Conservation (phyloP, 92 coral and sea anemone species). For the Metridium senile region DNA sequence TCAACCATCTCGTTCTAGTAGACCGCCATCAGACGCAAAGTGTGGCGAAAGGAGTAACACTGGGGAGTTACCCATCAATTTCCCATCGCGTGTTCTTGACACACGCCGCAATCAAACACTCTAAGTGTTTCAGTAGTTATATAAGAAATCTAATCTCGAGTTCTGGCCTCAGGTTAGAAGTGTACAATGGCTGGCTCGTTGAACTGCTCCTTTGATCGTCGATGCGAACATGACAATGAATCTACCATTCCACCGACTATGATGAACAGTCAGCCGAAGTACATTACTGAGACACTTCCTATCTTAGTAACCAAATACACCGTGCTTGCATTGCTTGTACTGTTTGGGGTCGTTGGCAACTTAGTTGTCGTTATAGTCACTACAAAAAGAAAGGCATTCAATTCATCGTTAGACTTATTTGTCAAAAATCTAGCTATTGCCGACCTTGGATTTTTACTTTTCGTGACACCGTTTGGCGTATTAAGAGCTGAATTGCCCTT, state of each 20-base stretch:
- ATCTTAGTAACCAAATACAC: constrained; percentile 22
- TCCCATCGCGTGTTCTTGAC: background rate
- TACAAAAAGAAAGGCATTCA: constrained; percentile 53
- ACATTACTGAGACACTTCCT: background rate
- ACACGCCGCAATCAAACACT: background rate
- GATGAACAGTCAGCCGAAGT: background rate
- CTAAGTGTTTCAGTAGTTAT: background rate
- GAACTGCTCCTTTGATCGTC: background rate
- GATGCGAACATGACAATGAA: background rate
- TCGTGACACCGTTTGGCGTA: constrained; percentile 37
- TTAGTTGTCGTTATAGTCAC: constrained; percentile 40
- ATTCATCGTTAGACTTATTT: constrained; percentile 49
- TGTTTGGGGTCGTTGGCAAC: constrained; percentile 48
- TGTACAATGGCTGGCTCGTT: background rate
- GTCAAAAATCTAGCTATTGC: constrained; percentile 54
- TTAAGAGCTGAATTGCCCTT: constrained; percentile 41
- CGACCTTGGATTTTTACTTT: constrained; percentile 50
- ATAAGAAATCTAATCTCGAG: background rate
- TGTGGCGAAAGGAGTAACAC: background rate
- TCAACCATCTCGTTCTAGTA: background rate
- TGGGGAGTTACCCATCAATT: background rate
- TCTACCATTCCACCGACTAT: background rate
- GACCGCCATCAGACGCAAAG: background rate
- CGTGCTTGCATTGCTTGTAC: constrained; percentile 11
- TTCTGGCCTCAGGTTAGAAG: background rate